phyloP scores from a whole-genome alignment of 2,113 vertebrate genomes.

The Cyprinodon variegatus region DNA sequence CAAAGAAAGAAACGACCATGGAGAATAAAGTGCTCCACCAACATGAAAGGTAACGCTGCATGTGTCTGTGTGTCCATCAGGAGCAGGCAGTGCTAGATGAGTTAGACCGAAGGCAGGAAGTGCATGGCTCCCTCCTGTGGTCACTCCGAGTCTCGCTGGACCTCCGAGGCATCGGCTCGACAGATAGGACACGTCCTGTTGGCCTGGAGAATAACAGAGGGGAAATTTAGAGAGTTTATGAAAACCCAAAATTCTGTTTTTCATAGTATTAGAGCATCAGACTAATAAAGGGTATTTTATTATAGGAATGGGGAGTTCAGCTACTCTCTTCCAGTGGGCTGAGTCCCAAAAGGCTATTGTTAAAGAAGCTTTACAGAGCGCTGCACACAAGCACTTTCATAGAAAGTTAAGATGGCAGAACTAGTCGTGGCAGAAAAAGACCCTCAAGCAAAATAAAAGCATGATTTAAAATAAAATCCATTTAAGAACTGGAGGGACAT shows the following conservation, averaged over 20 bases:
- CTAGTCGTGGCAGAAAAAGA: too few relatives aligned
- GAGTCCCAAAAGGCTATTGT: too few relatives aligned
- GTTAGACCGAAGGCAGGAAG: slow-evolving; percentile 42
- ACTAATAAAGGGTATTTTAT: neutral
- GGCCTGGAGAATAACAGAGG: slow-evolving; percentile 78
- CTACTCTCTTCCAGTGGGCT: neutral
- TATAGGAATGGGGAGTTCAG: neutral
- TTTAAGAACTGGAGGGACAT: too few relatives aligned
- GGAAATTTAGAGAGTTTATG: neutral
- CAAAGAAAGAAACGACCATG: slow-evolving; percentile 15
- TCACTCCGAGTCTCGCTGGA: slow-evolving; percentile 98
- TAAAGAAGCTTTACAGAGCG: neutral
- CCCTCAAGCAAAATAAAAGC: too few relatives aligned
- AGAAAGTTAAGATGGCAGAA: too few relatives aligned
- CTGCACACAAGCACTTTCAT: too few relatives aligned
- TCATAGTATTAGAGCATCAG: neutral
- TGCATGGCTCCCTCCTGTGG: slow-evolving; percentile 61
- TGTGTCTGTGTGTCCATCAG: slow-evolving; percentile 54
- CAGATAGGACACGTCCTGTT: slow-evolving; percentile 99
- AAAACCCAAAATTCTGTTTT: neutral
- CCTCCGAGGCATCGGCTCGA: slow-evolving; percentile 95
- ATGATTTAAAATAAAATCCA: too few relatives aligned
- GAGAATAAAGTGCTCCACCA: slow-evolving; percentile 41
- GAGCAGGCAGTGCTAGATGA: slow-evolving; percentile 64
- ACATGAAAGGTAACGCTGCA: slow-evolving; percentile 17